Conservation (phyloP, 2,888 invertebrate species). For the Eupsilia transversa region DNA sequence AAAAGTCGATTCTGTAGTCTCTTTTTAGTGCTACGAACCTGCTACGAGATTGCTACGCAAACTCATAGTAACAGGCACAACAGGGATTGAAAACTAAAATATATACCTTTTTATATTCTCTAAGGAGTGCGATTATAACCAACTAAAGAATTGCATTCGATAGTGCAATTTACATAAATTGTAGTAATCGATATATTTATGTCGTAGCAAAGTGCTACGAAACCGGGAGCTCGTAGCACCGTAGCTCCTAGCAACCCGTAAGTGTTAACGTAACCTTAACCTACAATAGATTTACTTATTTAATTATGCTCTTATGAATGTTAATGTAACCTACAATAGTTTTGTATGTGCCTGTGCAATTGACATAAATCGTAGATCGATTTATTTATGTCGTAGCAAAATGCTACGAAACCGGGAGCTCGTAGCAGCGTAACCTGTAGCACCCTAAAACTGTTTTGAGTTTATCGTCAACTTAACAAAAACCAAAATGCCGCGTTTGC, state of each 20-base stretch:
- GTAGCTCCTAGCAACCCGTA: slow-evolving; percentile 13
- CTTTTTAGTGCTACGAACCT: background rate
- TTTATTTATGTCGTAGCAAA: slow-evolving; percentile 32
- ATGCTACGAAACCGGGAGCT: slow-evolving; percentile 21
- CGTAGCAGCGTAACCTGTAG: slow-evolving; percentile 43
- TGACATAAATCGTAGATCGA: background rate
- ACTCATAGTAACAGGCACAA: background rate
- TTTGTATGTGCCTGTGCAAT: background rate
- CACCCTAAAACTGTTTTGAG: background rate
- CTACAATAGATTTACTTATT: background rate
- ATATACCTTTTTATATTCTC: background rate
- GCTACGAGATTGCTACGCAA: background rate
- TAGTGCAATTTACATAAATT: background rate
- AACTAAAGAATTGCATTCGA: background rate
- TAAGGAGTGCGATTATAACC: background rate
- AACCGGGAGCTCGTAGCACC: slow-evolving; percentile 6
- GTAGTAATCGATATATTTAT: background rate
- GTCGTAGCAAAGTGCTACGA: slow-evolving; percentile 28
- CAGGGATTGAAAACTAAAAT: background rate
- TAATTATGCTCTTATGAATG: background rate
- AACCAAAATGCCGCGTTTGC: background rate
- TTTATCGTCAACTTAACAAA: background rate
- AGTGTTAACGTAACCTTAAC: background rate
- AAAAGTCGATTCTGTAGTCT: background rate
- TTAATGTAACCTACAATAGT: background rate